Evolutionary conservation across 2,797 vertebrate genomes (phyloP).

Genomic region (Protosalanx chinensis): DNA sequence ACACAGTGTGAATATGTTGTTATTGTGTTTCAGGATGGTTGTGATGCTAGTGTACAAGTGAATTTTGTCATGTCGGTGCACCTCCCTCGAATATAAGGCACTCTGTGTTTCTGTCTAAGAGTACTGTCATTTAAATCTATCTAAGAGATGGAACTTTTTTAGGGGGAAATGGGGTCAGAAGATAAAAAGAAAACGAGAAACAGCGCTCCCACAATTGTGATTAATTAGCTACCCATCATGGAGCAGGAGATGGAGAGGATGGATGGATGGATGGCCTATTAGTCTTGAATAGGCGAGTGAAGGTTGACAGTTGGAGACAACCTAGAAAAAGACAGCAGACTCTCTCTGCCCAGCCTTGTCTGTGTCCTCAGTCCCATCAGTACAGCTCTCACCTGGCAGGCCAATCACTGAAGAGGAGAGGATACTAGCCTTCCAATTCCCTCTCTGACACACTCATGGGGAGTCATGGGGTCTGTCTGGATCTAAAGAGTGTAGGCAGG

Average conservation of each 20-base stretch:
- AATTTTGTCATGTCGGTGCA: not conserved
- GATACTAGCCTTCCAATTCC: not conserved
- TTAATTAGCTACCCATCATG: constrained; percentile 66
- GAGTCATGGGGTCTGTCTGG: not conserved
- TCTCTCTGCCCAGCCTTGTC: constrained; percentile 3
- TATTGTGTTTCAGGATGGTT: not conserved
- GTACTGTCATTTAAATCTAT: not conserved
- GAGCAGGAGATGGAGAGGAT: constrained; percentile 37
- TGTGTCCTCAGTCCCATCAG: not conserved
- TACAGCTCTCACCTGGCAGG: not conserved
- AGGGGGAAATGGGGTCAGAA: constrained; percentile 22
- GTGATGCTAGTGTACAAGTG: not conserved
- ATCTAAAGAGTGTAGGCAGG: not conserved
- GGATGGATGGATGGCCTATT: constrained; percentile 57
- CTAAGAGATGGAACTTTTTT: constrained; percentile 11
- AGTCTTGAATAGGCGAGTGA: constrained; percentile 45
- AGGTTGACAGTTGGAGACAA: constrained; percentile 46
- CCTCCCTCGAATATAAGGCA: not conserved
- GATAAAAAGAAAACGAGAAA: constrained; percentile 7
- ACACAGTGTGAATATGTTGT: not conserved
- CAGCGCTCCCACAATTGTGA: constrained; percentile 45
- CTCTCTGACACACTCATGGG: not conserved
- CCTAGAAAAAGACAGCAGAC: constrained; percentile 31
- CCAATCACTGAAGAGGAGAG: constrained; percentile 6
- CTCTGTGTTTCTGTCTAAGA: not conserved